Conservation (phyloP, 2,113 vertebrate genomes). For the Platysternon megacephalum region DNA sequence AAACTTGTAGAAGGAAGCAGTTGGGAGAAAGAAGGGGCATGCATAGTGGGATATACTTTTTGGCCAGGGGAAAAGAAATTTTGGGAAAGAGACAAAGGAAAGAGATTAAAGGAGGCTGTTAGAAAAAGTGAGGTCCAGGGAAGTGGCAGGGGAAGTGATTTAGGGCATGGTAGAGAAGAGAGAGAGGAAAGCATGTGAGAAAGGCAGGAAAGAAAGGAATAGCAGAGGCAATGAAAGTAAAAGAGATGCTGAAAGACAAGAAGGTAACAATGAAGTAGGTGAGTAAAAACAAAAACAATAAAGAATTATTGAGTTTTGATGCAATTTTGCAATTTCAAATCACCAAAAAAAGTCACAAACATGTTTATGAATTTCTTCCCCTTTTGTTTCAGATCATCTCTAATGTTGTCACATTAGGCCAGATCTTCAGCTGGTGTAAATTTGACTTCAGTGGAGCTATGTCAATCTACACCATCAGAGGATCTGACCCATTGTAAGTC, state of each 20-base stretch:
- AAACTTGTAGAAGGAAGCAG: neutral
- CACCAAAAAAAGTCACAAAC: too few species aligned
- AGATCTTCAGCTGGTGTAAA: neutral
- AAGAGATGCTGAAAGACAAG: neutral
- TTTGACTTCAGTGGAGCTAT: neutral
- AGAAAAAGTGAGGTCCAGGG: neutral
- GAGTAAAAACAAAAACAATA: neutral
- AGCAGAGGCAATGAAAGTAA: neutral
- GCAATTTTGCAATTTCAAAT: too few species aligned
- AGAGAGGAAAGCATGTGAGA: neutral
- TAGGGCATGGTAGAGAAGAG: neutral
- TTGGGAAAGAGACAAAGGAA: neutral
- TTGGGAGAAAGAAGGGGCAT: neutral
- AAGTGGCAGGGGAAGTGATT: neutral
- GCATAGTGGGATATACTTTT: neutral
- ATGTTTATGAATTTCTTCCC: too few species aligned
- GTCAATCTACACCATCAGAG: neutral
- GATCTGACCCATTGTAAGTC: conserved; percentile 7
- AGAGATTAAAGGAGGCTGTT: neutral
- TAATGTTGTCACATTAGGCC: too few species aligned
- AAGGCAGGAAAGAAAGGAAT: neutral
- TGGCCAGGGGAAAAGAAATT: neutral
- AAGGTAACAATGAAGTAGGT: neutral
- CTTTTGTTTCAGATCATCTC: too few species aligned
- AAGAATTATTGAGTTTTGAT: too few species aligned